Percentiles rank a stretch among this genome's conserved stretches.
Conservation (phyloP, 2,888 invertebrate genomes). For the Gandaritis pyraliata region DNA sequence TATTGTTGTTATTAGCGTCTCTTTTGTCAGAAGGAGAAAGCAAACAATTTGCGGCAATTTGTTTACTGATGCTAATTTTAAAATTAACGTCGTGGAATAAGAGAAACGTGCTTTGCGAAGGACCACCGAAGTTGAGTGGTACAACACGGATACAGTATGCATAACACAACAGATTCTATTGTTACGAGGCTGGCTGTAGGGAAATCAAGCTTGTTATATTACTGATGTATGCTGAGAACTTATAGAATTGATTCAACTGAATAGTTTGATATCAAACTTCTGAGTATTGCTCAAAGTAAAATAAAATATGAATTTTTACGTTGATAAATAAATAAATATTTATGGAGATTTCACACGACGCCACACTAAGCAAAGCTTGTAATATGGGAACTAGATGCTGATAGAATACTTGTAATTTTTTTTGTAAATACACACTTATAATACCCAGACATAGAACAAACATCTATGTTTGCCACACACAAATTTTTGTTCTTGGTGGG, state of each 20-base stretch:
- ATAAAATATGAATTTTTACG: neutral
- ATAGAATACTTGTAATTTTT: no score
- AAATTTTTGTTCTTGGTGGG: no score
- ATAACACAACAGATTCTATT: slow-evolving; percentile 40
- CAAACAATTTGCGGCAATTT: slow-evolving; percentile 71
- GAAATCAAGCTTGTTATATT: slow-evolving; percentile 25
- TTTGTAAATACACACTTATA: no score
- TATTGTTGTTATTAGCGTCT: slow-evolving; percentile 52
- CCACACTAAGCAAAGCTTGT: no score
- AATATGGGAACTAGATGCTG: no score
- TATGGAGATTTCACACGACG: no score
- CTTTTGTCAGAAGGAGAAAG: slow-evolving; percentile 59
- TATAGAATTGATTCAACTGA: slow-evolving; percentile 1
- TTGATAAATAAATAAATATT: no score
- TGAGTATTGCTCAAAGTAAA: neutral
- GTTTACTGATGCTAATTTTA: slow-evolving; percentile 80
- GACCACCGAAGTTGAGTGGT: slow-evolving; percentile 73
- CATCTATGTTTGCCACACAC: no score
- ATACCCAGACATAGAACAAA: no score
- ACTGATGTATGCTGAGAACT: neutral
- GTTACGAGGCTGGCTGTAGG: slow-evolving; percentile 30
- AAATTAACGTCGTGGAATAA: slow-evolving; percentile 79
- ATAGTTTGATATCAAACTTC: neutral
- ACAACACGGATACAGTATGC: slow-evolving; percentile 46
- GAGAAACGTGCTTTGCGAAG: slow-evolving; percentile 74